Conservation (phyloP, 2,113 vertebrate genomes). For the Cryptomyrus ogoouensis region DNA sequence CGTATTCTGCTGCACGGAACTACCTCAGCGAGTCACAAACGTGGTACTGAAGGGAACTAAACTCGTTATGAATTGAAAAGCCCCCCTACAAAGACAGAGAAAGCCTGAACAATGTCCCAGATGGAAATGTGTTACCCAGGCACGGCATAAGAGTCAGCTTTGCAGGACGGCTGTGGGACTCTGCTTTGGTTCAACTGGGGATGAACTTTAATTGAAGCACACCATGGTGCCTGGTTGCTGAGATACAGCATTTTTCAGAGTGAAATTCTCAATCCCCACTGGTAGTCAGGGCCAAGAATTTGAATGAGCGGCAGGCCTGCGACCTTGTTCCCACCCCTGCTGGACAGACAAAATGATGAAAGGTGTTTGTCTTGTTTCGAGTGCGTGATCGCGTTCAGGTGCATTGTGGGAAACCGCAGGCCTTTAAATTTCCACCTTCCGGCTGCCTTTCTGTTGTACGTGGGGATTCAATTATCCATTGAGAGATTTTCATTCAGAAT, state of each 20-base stretch:
- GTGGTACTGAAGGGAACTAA: neutral
- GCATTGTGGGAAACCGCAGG: neutral
- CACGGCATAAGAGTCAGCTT: neutral
- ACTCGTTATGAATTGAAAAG: neutral
- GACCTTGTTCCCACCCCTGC: neutral
- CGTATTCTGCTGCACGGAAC: neutral
- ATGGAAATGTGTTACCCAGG: neutral
- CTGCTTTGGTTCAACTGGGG: neutral
- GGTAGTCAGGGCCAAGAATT: constrained; percentile 18
- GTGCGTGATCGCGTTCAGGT: neutral
- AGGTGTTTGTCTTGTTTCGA: neutral
- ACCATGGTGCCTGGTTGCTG: constrained; percentile 16
- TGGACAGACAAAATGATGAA: neutral
- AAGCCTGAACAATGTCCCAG: neutral
- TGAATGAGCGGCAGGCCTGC: neutral
- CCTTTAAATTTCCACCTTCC: neutral
- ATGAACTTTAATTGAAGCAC: constrained; percentile 1
- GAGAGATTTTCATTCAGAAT: neutral
- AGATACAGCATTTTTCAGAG: constrained; percentile 23
- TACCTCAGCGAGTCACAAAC: neutral
- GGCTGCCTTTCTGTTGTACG: neutral
- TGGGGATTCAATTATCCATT: neutral
- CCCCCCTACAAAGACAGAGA: neutral
- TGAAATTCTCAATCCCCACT: neutral
- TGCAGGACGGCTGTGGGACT: neutral